Base-by-base conservation (phyloP, 1,140 invertebrate species). In the Brachionus koreanus region DNA sequence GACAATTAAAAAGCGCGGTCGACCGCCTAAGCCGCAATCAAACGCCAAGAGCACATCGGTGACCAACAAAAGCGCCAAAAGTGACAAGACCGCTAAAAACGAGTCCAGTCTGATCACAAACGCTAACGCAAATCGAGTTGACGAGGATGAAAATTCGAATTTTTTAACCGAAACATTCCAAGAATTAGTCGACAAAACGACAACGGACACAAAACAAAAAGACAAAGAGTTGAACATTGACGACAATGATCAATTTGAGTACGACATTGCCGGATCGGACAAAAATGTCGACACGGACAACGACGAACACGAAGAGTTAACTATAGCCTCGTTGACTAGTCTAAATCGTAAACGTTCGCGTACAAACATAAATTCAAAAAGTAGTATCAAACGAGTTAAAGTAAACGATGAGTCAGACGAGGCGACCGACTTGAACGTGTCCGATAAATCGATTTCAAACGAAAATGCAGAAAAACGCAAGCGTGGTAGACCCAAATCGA, bases 91-190 rank as follows among this genome's bases (percentile, higher is more conserved):
- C 10, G n/a, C 5, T 1, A 69, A 69, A 39, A 9, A n/a, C n/a
- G 65, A 69, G 16, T 16, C 16, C n/a, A n/a, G 9, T 10, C 29
- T 29, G 1, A 6, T 12, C 6, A n/a, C 49, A 2, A 16, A 16
- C 9, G 16, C 61, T 2, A 25, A 33, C 19, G n/a, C n/a, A n/a
- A 74, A 25, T 49, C 9, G 29, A 29, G 25, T 23, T 12, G 33
- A 74, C 13, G 39, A 74, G 0, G 69, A 46, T 39, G 69, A 74
- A 49, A 74, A 74, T 49, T 46, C 39, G 1, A 74, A 74, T 25
- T 74, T 74, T 46, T 46, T 74, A 10, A 46, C 69, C 37, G 42
- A 74, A 25, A 74, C 69, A 74, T 74, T 74, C 69, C 69, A 74
- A 5, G 39, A 74, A 46, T 46, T 74, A 25, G 23, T 74, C 65